Base-by-base conservation (phyloP, 2,113 vertebrate species). In the Petaurus breviceps region DNA sequence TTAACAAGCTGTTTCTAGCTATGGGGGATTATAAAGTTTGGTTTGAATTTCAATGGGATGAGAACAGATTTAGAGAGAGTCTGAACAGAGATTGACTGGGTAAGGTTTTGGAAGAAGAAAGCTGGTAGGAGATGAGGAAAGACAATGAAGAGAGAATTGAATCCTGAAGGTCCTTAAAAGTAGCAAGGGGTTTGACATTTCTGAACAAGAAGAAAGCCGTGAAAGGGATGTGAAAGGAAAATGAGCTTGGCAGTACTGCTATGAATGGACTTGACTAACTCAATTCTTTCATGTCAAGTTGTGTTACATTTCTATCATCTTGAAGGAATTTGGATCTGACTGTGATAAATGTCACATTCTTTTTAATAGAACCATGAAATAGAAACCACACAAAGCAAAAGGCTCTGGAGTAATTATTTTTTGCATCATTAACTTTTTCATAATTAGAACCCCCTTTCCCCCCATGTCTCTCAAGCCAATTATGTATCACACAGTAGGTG, bases 361-460 rank as follows among this genome's bases (percentile, higher is more conserved):
- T 96, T 96, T 95, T 53, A 68, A 93, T 95, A 89, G 96, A 97
- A 68, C 93, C 46, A 19, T 96, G 89, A 96, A 96, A 96, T 93
- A 89, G 96, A 97, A 98, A 96, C 92, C 92, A 96, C 92, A 96
- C 95, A 96, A 93, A 91, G 96, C 49, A 89, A 95, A 96, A 96
- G 91, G 5, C 95, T 97, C 50, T 90, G 90, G 94, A 53, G 91
- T 94, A 93, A 97, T 97, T 94, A 93, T 94, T 92, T 90, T 95
- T 95, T 97, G 95, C 95, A 55, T 96, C 95, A 96, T 97, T 96
- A 98, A 91, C 91, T 95, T 95, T 57, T 95, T 47, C 77, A 23
- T 95, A 96, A 97, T 98, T 96, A 98, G 95, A 97, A 90, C 49
- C 50, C n/a, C 89, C 90, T 92, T 92, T 43, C 25, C 31, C 91